phyloP scores from a whole-genome alignment of 2,888 invertebrate genomes.

The Priapulus caudatus region DNA sequence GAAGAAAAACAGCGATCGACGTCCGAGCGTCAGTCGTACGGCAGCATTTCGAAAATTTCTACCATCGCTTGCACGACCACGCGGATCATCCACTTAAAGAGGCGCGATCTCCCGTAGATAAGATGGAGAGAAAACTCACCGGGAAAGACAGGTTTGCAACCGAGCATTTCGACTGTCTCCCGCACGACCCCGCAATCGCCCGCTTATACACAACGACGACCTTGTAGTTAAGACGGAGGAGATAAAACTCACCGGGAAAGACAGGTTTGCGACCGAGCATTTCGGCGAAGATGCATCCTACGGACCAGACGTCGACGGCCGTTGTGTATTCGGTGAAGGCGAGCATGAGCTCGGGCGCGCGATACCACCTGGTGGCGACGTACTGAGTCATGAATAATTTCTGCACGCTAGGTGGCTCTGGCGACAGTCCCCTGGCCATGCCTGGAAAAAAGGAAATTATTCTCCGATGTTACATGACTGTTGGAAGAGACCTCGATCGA shows the following conservation, averaged over 20 bases:
- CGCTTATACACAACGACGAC: no score
- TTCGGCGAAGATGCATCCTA: slow-evolving; percentile 44
- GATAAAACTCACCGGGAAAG: slow-evolving; percentile 37
- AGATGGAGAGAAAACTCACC: slow-evolving; percentile 25
- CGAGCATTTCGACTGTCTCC: background rate
- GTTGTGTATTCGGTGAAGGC: slow-evolving; percentile 38
- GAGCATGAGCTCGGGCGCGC: slow-evolving; percentile 42
- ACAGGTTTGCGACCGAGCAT: slow-evolving; percentile 42
- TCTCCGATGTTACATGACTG: slow-evolving; percentile 14
- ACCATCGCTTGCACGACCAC: no score
- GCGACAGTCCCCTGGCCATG: background rate
- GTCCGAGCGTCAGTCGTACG: no score
- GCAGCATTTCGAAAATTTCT: no score
- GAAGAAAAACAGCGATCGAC: slow-evolving; percentile 11
- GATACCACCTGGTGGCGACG: slow-evolving; percentile 41
- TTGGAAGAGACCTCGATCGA: slow-evolving; percentile 18
- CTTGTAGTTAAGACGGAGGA: no score
- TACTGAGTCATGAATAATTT: slow-evolving; percentile 39
- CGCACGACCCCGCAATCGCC: background rate
- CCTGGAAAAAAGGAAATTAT: slow-evolving; percentile 16
- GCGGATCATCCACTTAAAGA: no score
- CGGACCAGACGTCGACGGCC: slow-evolving; percentile 43
- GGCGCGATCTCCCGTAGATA: no score
- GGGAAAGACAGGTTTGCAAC: slow-evolving; percentile 42
- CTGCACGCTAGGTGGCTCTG: background rate